phyloP scores from a whole-genome alignment of 2,888 invertebrate genomes.

The Eupithecia tripunctaria region DNA sequence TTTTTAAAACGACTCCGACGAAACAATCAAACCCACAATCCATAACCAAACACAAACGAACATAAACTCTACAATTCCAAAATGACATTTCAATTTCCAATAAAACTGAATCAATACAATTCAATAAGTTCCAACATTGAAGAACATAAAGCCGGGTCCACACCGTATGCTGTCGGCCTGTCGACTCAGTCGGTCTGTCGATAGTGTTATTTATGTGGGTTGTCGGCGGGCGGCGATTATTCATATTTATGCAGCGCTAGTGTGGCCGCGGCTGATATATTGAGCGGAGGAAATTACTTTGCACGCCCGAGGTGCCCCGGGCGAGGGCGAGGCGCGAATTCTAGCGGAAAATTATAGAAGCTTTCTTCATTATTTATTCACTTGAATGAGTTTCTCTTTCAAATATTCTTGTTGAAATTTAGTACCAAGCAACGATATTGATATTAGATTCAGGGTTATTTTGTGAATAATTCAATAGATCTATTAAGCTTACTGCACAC shows the following conservation, averaged over 20 bases:
- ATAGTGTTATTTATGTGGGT: slow-evolving; percentile 65
- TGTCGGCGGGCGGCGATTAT: slow-evolving; percentile 69
- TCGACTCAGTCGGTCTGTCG: slow-evolving; percentile 48
- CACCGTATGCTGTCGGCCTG: slow-evolving; percentile 11
- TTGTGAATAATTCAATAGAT: neutral
- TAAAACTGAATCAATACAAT: slow-evolving; percentile 17
- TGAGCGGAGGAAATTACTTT: slow-evolving; percentile 58
- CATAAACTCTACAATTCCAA: slow-evolving; percentile 10
- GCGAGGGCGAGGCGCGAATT: slow-evolving; percentile 15
- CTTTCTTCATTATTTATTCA: slow-evolving; percentile 4
- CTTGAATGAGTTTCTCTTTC: neutral
- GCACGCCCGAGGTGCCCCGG: slow-evolving; percentile 49
- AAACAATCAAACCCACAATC: neutral
- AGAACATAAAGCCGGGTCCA: slow-evolving; percentile 21
- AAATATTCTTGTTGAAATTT: neutral
- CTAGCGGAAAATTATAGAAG: slow-evolving; percentile 17
- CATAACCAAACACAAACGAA: slow-evolving; percentile 5
- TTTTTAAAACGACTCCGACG: neutral
- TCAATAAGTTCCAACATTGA: slow-evolving; percentile 22
- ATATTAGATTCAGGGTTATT: neutral
- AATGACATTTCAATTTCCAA: slow-evolving; percentile 19
- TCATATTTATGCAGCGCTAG: slow-evolving; percentile 69
- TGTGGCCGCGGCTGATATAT: slow-evolving; percentile 64
- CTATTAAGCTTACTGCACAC: neutral
- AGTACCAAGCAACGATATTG: neutral